These are phyloP conservation scores for Orius insidiosus DNA, from an alignment of 1,140 invertebrate genomes.

Conservation along the genomic window DNA sequence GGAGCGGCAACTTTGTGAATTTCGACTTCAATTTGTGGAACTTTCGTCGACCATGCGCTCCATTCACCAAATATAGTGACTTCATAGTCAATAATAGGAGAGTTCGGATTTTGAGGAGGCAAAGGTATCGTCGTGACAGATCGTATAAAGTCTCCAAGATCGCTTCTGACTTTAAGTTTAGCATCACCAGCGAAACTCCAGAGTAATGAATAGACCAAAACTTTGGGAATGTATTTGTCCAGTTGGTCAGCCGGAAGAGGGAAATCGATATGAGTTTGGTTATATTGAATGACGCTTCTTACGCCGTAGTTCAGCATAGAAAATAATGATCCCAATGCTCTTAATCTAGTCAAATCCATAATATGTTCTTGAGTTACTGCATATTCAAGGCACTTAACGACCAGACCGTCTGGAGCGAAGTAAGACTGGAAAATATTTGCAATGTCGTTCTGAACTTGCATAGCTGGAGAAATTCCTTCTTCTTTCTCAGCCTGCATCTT, in stretches of 20 bases:
- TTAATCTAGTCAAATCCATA: slow-evolving; percentile 94
- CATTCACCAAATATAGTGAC: slow-evolving; percentile 74
- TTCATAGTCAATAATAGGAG: slow-evolving; percentile 92
- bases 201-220: slow-evolving; percentile 72
- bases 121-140: slow-evolving; percentile 86
- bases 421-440: slow-evolving; percentile 66
- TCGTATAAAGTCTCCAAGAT: slow-evolving; percentile 89
- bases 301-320: slow-evolving; percentile 94
- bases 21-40: slow-evolving; percentile 97
- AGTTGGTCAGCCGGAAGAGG: slow-evolving; percentile 82
- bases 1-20: slow-evolving; percentile 98
- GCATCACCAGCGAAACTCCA: slow-evolving; percentile 99
- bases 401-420: slow-evolving; percentile 82
- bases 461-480: slow-evolving; percentile 61
- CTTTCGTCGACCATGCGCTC: slow-evolving; percentile 91
- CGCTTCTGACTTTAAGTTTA: slow-evolving; percentile 81
- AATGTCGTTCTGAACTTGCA: slow-evolving; percentile 78
- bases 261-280: slow-evolving; percentile 85
- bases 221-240: slow-evolving; percentile 86
- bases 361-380: slow-evolving; percentile 88
- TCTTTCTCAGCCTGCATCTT: slow-evolving; percentile 36
- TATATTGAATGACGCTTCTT: slow-evolving; percentile 82
- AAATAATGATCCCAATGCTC: slow-evolving; percentile 88
- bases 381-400: slow-evolving; percentile 80
- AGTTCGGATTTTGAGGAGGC: slow-evolving; percentile 51